These are phyloP conservation scores for Petromus typicus DNA, from an alignment of 2,113 vertebrate genomes.

Conservation along the genomic window DNA sequence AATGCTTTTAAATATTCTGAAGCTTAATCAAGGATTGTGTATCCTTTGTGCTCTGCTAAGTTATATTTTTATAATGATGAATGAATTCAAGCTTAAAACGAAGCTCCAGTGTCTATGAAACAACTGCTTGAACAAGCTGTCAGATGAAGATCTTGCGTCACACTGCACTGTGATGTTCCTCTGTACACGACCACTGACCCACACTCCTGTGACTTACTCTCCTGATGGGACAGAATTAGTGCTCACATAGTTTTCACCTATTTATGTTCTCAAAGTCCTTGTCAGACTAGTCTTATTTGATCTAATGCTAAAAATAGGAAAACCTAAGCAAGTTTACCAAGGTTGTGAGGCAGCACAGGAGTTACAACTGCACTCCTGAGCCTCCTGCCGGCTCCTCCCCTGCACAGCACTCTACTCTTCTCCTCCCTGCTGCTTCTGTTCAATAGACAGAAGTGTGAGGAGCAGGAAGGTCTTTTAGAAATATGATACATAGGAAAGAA, in stretches of 20 bases:
- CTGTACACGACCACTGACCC: background rate
- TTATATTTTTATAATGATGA: slow-evolving; percentile 4
- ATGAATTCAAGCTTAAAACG: background rate
- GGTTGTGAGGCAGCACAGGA: background rate
- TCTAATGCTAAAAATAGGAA: background rate
- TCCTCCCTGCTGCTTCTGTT: background rate
- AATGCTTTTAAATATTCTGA: background rate
- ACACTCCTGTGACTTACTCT: background rate
- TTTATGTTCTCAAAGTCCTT: background rate
- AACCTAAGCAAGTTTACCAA: background rate
- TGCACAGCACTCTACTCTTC: background rate
- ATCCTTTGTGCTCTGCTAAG: background rate
- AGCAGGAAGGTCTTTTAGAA: background rate
- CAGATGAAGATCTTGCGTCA: background rate
- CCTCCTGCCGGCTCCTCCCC: background rate
- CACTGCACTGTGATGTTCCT: background rate
- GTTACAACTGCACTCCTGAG: background rate
- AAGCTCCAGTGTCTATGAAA: slow-evolving; percentile 5
- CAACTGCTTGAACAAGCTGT: background rate
- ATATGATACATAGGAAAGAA: background rate
- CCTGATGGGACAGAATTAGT: background rate
- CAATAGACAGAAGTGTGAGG: background rate
- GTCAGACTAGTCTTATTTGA: slow-evolving; percentile 28
- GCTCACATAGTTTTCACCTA: background rate
- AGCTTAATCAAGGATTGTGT: background rate